phyloP scores from a whole-genome alignment of 2,888 invertebrate genomes.

The Cremastinae sp. region DNA sequence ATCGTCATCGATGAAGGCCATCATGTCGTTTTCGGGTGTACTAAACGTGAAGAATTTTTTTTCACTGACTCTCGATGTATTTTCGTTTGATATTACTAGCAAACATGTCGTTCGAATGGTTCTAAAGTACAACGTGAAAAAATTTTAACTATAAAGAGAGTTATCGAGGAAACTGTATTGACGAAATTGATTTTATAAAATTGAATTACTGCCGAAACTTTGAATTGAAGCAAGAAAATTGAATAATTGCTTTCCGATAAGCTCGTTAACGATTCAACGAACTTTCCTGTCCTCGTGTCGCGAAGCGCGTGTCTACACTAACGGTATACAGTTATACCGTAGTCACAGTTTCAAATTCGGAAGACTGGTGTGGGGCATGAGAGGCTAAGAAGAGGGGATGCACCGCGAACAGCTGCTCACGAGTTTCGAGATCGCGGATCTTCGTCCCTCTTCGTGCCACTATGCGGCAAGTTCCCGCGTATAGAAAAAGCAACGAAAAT shows the following conservation, averaged over 20 bases:
- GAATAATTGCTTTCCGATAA: too few relatives aligned
- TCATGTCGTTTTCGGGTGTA: slow-evolving; percentile 86
- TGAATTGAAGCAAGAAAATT: neutral
- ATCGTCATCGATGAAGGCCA: slow-evolving; percentile 90
- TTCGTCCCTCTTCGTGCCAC: slow-evolving; percentile 30
- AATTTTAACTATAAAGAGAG: too few relatives aligned
- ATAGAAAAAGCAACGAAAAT: neutral
- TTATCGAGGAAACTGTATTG: too few relatives aligned
- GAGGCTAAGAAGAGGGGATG: slow-evolving; percentile 6
- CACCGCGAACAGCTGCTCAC: slow-evolving; percentile 33
- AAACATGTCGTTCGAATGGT: neutral
- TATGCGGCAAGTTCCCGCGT: slow-evolving; percentile 15
- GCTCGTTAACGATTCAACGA: neutral
- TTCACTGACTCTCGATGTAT: neutral
- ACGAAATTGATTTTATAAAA: too few relatives aligned
- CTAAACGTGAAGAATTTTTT: slow-evolving; percentile 62
- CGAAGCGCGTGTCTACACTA: slow-evolving; percentile 29
- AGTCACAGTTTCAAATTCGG: neutral
- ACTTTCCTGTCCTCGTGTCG: slow-evolving; percentile 9
- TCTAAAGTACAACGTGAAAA: too few relatives aligned
- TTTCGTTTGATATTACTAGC: neutral
- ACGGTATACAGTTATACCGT: neutral
- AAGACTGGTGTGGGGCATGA: neutral
- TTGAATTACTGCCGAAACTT: too few relatives aligned
- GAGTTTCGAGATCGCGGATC: slow-evolving; percentile 32